phyloP scores from a whole-genome alignment of 2,113 vertebrate genomes.

The Catharus bicknelli region DNA sequence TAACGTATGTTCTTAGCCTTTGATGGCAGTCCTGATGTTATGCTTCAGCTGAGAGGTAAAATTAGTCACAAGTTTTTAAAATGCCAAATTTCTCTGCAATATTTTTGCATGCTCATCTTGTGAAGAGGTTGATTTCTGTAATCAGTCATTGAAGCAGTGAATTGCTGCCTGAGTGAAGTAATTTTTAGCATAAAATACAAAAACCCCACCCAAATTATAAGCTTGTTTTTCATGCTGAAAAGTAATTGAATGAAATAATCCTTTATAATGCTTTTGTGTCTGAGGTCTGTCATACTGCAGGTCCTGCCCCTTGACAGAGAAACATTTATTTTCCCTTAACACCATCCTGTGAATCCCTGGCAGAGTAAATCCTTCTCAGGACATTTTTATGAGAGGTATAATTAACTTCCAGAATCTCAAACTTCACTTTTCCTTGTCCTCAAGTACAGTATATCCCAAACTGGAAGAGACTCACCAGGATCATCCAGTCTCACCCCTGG shows the following conservation, averaged over 20 bases:
- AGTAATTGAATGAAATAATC: neutral
- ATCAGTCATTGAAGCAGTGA: neutral
- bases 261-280: neutral
- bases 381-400: neutral
- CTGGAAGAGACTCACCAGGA: neutral
- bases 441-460: neutral
- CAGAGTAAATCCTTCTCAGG: neutral
- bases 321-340: neutral
- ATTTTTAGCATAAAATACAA: neutral
- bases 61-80: slow-evolving; percentile 59
- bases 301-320: neutral
- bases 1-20: slow-evolving; percentile 50
- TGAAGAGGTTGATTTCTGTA: neutral
- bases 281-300: neutral
- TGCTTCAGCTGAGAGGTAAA: slow-evolving; percentile 42
- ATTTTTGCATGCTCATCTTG: neutral
- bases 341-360: neutral
- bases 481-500: too few species aligned
- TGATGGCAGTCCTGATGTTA: slow-evolving; percentile 45
- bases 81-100: slow-evolving; percentile 20
- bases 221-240: neutral
- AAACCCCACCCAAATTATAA: neutral
- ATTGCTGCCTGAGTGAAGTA: neutral
- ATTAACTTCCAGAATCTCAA: neutral
- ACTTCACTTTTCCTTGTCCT: neutral